Evolutionary conservation across 1,140 invertebrate genomes (phyloP).

Genomic region (Drosophila melanica): DNA sequence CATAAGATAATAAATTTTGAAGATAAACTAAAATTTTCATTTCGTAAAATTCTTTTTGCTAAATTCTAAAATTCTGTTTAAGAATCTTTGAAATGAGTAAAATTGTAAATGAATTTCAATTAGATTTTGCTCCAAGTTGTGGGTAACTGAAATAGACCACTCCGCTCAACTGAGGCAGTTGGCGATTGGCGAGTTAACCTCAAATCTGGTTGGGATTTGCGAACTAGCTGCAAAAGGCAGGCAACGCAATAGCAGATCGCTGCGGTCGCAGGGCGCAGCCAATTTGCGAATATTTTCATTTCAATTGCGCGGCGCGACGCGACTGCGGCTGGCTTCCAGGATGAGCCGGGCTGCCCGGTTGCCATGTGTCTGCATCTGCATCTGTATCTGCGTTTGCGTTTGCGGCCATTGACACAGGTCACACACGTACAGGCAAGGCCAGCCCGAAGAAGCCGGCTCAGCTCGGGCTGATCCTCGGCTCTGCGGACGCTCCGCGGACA

Average conservation of each 20-base stretch:
- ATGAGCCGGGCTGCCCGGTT: constrained; percentile 27
- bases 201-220: constrained; percentile 55
- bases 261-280: constrained; percentile 69
- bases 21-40: no score
- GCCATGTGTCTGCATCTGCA: constrained; percentile 7
- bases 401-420: constrained; percentile 74
- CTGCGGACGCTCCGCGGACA: no score
- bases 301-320: constrained; percentile 71
- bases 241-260: constrained; percentile 29
- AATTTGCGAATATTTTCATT: constrained; percentile 84
- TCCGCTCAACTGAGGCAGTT: constrained; percentile 4
- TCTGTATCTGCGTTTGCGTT: constrained; percentile 31
- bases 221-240: constrained; percentile 3
- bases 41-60: no score
- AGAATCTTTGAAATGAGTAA: no score
- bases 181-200: constrained; percentile 37
- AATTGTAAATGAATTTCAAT: no score
- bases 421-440: constrained; percentile 47
- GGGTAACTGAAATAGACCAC: neutral
- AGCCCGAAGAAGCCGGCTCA: constrained; percentile 6
- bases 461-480: constrained; percentile 8
- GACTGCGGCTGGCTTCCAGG: constrained; percentile 38
- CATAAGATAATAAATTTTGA: no score
- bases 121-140: no score
- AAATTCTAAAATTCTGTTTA: no score